These are phyloP conservation scores for Paradoxurus hermaphroditus DNA, from an alignment of 2,113 vertebrate genomes.

Conservation along the genomic window DNA sequence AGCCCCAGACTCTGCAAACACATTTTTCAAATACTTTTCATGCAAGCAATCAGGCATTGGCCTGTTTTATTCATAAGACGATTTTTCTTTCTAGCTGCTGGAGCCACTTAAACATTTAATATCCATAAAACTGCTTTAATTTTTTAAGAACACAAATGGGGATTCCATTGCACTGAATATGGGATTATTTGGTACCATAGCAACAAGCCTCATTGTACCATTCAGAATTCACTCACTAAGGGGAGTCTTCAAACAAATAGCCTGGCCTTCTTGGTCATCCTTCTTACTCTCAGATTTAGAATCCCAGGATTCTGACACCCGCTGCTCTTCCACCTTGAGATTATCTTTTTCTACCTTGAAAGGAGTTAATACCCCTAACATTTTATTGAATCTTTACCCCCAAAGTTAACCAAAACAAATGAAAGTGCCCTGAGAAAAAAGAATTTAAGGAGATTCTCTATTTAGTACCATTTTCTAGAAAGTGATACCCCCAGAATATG, in stretches of 20 bases:
- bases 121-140: constrained; percentile 74
- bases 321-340: background rate
- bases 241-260: background rate
- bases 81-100: constrained; percentile 66
- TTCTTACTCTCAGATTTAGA: background rate
- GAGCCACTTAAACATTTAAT: constrained; percentile 68
- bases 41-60: constrained; percentile 45
- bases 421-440: background rate
- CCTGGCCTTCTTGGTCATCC: background rate
- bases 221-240: constrained; percentile 58
- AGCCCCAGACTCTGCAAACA: constrained; percentile 50
- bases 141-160: constrained; percentile 74
- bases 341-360: background rate
- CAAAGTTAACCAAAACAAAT: background rate
- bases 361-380: background rate
- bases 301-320: background rate
- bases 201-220: constrained; percentile 54
- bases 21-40: constrained; percentile 63
- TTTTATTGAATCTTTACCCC: background rate
- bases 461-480: background rate
- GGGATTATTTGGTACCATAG: constrained; percentile 70
- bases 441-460: background rate
- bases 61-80: constrained; percentile 70
- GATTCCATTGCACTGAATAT: constrained; percentile 61
- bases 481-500: background rate